Percentiles rank a stretch among this genome's conserved stretches.
Conservation (phyloP, 1,140 invertebrate species). For the Lordiphosa stackelbergi region DNA sequence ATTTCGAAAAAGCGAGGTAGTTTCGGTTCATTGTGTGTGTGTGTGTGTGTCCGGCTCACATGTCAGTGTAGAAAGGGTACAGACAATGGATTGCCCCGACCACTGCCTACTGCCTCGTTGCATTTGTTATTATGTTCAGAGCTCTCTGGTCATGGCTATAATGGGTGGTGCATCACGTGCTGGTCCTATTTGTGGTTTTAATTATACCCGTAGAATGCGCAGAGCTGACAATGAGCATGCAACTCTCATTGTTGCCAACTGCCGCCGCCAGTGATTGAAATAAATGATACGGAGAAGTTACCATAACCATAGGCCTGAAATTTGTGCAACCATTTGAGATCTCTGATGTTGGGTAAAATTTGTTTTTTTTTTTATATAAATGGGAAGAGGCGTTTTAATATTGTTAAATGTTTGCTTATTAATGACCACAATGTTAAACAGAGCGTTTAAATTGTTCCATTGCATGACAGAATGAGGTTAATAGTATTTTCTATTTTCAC, state of each 20-base stretch:
- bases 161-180: background rate
- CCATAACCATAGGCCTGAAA: too few species aligned
- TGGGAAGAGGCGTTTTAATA: too few species aligned
- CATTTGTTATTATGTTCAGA: slow-evolving; percentile 5
- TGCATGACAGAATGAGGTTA: slow-evolving; percentile 17
- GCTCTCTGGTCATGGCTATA: background rate
- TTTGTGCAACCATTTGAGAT: too few species aligned
- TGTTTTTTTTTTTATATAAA: too few species aligned
- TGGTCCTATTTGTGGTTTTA: slow-evolving; percentile 43
- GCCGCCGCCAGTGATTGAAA: slow-evolving; percentile 38
- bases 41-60: slow-evolving; percentile 34
- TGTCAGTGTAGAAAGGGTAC: slow-evolving; percentile 24
- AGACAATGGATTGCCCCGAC: slow-evolving; percentile 1
- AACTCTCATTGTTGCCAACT: slow-evolving; percentile 7
- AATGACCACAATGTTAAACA: slow-evolving; percentile 25
- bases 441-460: slow-evolving; percentile 40
- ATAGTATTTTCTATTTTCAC: too few species aligned
- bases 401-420: too few species aligned
- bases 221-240: slow-evolving; percentile 8
- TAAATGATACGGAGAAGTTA: slow-evolving; percentile 40
- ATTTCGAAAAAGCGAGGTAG: slow-evolving; percentile 24
- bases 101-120: background rate
- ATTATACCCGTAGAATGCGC: slow-evolving; percentile 33
- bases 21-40: background rate
- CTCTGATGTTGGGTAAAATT: too few species aligned